Base-by-base conservation (phyloP, 2,113 vertebrate genomes). In the Garra rufa region DNA sequence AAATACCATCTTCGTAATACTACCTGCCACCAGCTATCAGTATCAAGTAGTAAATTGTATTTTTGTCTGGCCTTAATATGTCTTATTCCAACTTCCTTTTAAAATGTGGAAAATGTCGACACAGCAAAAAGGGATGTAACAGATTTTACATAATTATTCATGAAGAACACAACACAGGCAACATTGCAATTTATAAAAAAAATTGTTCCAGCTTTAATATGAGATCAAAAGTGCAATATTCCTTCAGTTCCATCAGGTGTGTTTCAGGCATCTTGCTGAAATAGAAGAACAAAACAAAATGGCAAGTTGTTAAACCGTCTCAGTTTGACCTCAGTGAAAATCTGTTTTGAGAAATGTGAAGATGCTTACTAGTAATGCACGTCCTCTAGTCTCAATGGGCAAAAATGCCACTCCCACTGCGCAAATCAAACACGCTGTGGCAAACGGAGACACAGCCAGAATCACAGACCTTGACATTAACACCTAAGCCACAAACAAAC, bases 321-420 rank as follows among this genome's bases (percentile, higher is more conserved):
- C 4, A 81, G 15, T 24, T 13, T 28, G 14, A 24, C 0, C 15
- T 26, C 8, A 11, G 15, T 38, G 1, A 26, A 34, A 81, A 30
- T 28, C 6, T 10, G 11, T 3, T 46, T 46, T 79, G 55, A 30
- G 65, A 59, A 26, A 67, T 57, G 38, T 59, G 65, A 15, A 21
- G 83, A 38, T 28, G 1, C 94, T 90, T 89, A 98, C 97, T 96
- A 96, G 95, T 69, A 99, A 93, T 0, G 97, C 96, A 70, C 96
- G 93, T 63, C 96, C 97, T 92, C 93, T 96, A 8, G 98, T 99
- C 92, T 99, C 98, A 0, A 97, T 97, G 11, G 98, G 98, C 48
- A 99, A 88, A 0, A 96, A 94, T 34, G 94, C 88, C 0, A 94
- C 96, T 5, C 94, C 96, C 21, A 96, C 21, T 0, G 96, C 94